Base-by-base conservation (phyloP, 1,140 invertebrate species). In the Drosophila mojavensis region DNA sequence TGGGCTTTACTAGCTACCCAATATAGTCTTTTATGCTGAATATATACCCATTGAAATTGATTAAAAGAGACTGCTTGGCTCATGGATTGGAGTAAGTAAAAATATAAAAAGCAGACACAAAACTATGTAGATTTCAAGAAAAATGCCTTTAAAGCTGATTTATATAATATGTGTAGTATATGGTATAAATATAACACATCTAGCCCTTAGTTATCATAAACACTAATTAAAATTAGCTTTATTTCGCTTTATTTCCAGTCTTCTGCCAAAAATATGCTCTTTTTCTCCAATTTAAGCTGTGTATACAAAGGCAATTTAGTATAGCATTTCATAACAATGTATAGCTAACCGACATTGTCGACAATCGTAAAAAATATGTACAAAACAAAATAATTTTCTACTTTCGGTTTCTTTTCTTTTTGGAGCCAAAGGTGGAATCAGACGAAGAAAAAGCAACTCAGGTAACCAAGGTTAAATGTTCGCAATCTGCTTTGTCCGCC, bases 401-500 rank as follows among this genome's bases (percentile, higher is more conserved):
- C 71, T 54, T 62, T 59, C 66, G 69, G 65, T 65, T 78, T 64
- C 24, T 36, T 43, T 63, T 20, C 28, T 28, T 20, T 54, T 53
- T 41, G 17, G 59, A 45, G 45, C 43, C 17, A 17, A 17, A 17
- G 5, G 17, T 24, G 28, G 13, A 45, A 45, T 45, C 43, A 45
- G 43, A n/a, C 43, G 20, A 43, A 55, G 45, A 47, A n/a, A 45
- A 36, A 50, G 28, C n/a, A 20, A 13, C 15, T 47, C 62, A 81
- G 79, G 79, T 82, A 66, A 62, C 15, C 43, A 71, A 65, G 80
- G 75, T 82, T 69, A 72, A 70, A 71, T 64, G 75, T 71, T 58
- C 64, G 53, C 70, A 73, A 72, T 73, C 60, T 81, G 79, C 55
- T 80, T 63, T 60, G 50, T 20, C 36, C 48, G 30, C 62, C 47